These are phyloP conservation scores for Drosophila albomicans DNA, from an alignment of 1,140 invertebrate genomes.

Conservation along the genomic window DNA sequence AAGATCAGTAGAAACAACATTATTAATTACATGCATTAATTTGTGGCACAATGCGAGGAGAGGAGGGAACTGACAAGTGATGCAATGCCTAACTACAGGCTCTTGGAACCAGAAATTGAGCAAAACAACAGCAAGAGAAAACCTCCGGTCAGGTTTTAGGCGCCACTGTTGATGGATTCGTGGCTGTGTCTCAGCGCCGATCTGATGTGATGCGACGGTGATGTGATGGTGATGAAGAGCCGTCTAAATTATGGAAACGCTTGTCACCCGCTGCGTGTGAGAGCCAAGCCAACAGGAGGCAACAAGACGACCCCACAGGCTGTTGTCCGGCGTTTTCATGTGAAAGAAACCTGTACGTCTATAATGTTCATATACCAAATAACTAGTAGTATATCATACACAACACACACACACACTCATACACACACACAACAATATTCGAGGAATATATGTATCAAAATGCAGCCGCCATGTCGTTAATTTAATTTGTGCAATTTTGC, in stretches of 20 bases:
- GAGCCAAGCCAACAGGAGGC: constrained; percentile 35
- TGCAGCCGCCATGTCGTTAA: constrained; percentile 76
- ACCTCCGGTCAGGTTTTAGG: constrained; percentile 55
- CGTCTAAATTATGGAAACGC: constrained; percentile 80
- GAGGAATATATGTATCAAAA: constrained; percentile 31
- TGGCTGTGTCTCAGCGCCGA: constrained; percentile 23
- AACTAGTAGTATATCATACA: constrained; percentile 31
- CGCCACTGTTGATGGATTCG: constrained; percentile 84
- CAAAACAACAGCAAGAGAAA: background rate
- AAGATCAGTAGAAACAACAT: constrained; percentile 43
- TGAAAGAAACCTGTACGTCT: constrained; percentile 43
- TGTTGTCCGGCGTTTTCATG: constrained; percentile 31
- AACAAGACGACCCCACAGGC: constrained; percentile 46
- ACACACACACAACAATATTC: constrained; percentile 6
- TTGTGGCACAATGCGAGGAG: constrained; percentile 59
- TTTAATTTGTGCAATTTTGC: constrained; percentile 82
- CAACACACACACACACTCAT: constrained; percentile 25
- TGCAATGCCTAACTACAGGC: constrained; percentile 9
- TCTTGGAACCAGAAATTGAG: constrained; percentile 17
- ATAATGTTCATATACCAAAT: constrained; percentile 12
- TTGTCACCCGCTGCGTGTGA: constrained; percentile 81
- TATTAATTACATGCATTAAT: constrained; percentile 84
- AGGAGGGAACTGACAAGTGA: constrained; percentile 38
- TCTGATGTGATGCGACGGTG: background rate
- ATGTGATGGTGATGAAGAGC: constrained; percentile 74